These are phyloP conservation scores for Microcebus lehilahytsara DNA, from an alignment of 2,113 vertebrate species.

Conservation along the genomic window DNA sequence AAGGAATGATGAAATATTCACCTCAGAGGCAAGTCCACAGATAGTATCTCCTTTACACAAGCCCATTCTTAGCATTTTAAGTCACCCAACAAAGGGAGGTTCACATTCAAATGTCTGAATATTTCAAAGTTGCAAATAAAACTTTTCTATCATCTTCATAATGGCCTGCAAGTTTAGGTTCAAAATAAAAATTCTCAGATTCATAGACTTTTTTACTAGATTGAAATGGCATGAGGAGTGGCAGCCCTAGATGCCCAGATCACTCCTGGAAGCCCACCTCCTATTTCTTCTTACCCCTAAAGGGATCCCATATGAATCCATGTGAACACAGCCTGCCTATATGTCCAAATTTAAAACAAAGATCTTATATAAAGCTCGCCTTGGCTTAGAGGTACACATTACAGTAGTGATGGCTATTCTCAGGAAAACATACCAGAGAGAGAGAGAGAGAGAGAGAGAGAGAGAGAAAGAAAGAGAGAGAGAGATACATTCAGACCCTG, in stretches of 20 bases:
- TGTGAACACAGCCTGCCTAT: neutral
- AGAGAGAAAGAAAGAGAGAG: no score
- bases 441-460: neutral
- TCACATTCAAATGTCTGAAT: neutral
- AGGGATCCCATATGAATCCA: neutral
- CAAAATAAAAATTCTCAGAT: neutral
- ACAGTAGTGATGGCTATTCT: neutral
- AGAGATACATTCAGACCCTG: neutral
- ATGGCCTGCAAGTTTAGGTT: neutral
- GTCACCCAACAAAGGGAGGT: neutral
- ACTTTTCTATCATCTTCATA: neutral
- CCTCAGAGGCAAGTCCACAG: neutral
- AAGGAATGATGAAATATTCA: neutral
- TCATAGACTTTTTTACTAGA: neutral
- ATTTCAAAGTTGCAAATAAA: neutral
- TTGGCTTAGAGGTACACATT: neutral
- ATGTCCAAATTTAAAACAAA: neutral
- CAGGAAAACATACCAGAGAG: neutral
- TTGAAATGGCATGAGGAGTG: neutral
- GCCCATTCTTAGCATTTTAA: neutral
- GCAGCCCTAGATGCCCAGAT: rapidly evolving
- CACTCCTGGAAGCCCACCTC: rapidly evolving
- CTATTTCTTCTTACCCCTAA: neutral
- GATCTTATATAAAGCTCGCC: neutral
- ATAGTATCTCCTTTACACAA: neutral